Percentiles rank a stretch among this genome's conserved stretches.
Evolutionary conservation across 2,888 invertebrate species (phyloP).

Genomic region (Tenthredo mesomela): DNA sequence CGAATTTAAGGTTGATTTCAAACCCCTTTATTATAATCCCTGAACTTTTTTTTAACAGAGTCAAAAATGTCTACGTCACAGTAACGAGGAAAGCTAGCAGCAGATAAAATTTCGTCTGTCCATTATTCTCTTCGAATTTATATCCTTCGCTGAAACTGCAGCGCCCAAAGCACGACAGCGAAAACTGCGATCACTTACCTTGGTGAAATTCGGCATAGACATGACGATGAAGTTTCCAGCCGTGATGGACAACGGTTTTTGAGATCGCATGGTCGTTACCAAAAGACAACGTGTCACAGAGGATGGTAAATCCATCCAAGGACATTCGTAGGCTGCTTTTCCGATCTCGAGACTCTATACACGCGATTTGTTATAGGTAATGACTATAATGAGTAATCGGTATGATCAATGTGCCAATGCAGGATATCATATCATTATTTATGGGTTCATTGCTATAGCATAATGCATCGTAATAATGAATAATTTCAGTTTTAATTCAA

Average conservation of each 20-base stretch:
- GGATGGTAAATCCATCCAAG: conserved; percentile 35
- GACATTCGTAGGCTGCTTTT: conserved; percentile 30
- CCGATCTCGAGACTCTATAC: conserved; percentile 42
- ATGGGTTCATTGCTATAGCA: background rate
- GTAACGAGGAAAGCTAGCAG: background rate
- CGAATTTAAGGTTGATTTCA: background rate
- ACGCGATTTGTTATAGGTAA: background rate
- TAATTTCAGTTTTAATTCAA: background rate
- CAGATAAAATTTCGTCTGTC: background rate
- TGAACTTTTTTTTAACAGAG: background rate
- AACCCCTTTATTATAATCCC: background rate
- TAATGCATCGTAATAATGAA: background rate
- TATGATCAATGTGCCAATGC: background rate
- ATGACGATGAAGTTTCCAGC: conserved; percentile 48
- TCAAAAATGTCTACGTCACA: background rate
- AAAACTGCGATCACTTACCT: background rate
- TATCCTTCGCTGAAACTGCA: background rate
- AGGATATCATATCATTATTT: background rate
- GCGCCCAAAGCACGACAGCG: background rate
- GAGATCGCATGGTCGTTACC: conserved; percentile 38
- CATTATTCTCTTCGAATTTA: background rate
- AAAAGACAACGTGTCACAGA: conserved; percentile 32
- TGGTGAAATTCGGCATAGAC: conserved; percentile 49
- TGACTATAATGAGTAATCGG: background rate
- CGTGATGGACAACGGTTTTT: conserved; percentile 45